Conservation (phyloP, 2,797 vertebrate species). For the Malacoctenus gilli region DNA sequence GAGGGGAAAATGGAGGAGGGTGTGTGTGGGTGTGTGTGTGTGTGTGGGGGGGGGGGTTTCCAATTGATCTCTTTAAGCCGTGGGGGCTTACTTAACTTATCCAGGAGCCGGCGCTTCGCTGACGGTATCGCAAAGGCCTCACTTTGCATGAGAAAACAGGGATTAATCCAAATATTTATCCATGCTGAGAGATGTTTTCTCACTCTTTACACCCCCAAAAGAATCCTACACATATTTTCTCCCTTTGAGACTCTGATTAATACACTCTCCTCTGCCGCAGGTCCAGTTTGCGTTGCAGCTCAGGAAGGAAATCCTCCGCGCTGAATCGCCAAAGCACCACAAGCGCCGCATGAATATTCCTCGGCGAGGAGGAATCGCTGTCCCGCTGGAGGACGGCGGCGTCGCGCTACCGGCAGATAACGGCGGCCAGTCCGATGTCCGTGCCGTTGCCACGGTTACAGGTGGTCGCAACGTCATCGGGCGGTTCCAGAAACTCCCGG, state of each 20-base stretch:
- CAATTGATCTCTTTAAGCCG: constrained; percentile 79
- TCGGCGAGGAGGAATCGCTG: constrained; percentile 6
- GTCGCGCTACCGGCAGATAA: no score
- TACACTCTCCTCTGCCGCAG: constrained; percentile 21
- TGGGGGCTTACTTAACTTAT: constrained; percentile 74
- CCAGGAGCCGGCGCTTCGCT: constrained; percentile 62
- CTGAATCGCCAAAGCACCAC: constrained; percentile 23
- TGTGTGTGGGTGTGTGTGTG: background rate
- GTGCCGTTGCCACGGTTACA: constrained; percentile 66
- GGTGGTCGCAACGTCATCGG: constrained; percentile 76
- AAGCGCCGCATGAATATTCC: constrained; percentile 33
- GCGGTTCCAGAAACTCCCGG: constrained; percentile 74
- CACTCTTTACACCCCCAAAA: constrained; percentile 70
- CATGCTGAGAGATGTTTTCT: constrained; percentile 79
- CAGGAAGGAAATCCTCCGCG: constrained; percentile 7
- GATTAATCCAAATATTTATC: constrained; percentile 88
- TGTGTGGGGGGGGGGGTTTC: constrained; percentile 22
- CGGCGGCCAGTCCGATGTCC: constrained; percentile 47
- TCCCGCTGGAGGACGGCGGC: constrained; percentile 2
- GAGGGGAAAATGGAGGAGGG: constrained; percentile 50
- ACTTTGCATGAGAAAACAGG: constrained; percentile 86
- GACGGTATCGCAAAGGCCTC: constrained; percentile 68
- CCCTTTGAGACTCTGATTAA: constrained; percentile 57
- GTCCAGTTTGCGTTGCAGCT: constrained; percentile 25
- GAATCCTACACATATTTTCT: constrained; percentile 65